A percentile compares a stretch with the other conserved stretches of the same genome.
phyloP scores from a whole-genome alignment of 2,113 vertebrate species.

The Rhinolophus sinicus region DNA sequence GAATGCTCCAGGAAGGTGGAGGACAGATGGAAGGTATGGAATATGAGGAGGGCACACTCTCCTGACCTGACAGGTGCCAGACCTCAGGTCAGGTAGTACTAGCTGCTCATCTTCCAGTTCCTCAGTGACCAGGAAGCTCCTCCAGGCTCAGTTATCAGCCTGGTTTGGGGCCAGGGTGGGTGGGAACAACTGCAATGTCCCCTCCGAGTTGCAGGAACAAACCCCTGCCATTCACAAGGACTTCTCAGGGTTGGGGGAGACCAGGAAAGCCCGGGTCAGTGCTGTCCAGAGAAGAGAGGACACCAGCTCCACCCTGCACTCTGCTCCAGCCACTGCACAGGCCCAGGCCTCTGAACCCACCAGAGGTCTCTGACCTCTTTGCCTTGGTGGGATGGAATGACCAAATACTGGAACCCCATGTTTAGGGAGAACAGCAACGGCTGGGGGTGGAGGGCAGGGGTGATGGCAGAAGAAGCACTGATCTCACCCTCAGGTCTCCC shows the following conservation, averaged over 20 bases:
- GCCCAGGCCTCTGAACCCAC: background rate
- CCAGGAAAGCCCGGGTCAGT: background rate
- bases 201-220: background rate
- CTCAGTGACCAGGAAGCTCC: background rate
- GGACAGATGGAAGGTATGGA: background rate
- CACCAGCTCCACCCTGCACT: background rate
- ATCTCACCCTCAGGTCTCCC: background rate
- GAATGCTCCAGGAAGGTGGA: background rate
- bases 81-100: background rate
- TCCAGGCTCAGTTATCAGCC: background rate
- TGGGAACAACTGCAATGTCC: background rate
- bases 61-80: background rate
- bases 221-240: background rate
- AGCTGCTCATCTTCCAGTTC: background rate
- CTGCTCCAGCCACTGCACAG: background rate
- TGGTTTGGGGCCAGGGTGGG: background rate
- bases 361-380: background rate
- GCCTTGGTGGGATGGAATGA: background rate
- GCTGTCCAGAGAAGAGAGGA: background rate
- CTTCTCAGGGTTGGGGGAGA: background rate
- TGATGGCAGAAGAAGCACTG: background rate
- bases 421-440: background rate
- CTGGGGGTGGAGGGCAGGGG: background rate
- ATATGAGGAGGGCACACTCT: background rate
- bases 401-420: background rate